Evolutionary conservation across 2,797 vertebrate genomes (phyloP).

Genomic region (Chrysocyon brachyurus): DNA sequence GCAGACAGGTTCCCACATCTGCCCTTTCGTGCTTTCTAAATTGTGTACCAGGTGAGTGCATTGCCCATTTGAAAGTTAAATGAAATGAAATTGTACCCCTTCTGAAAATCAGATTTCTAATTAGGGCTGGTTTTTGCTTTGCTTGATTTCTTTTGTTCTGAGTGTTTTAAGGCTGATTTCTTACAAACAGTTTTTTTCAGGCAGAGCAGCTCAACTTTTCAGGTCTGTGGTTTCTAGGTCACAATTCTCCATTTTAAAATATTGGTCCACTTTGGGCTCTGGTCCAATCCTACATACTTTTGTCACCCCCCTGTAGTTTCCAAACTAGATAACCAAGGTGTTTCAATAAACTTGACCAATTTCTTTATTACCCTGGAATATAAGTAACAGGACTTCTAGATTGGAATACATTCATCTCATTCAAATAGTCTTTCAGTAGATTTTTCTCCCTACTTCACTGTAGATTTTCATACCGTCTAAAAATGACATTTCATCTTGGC

Average conservation of each 20-base stretch:
- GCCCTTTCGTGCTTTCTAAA: background rate
- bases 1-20: background rate
- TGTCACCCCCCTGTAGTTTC: background rate
- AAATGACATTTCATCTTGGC: background rate
- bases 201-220: background rate
- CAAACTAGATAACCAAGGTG: background rate
- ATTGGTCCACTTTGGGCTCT: background rate
- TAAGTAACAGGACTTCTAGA: background rate
- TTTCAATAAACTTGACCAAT: background rate
- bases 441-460: background rate
- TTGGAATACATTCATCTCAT: background rate
- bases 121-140: background rate
- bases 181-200: background rate
- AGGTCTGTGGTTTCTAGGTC: background rate
- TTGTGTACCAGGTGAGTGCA: background rate
- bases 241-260: slow-evolving; percentile 12
- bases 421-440: background rate
- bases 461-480: background rate
- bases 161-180: slow-evolving; percentile 5
- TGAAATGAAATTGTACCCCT: background rate
- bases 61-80: background rate
- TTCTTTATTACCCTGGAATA: slow-evolving; percentile 11
- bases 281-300: background rate
- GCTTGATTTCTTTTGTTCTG: slow-evolving; percentile 58
- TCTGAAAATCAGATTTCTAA: slow-evolving; percentile 28